phyloP scores from a whole-genome alignment of 2,888 invertebrate species.

The Chaitophorus viminalis region DNA sequence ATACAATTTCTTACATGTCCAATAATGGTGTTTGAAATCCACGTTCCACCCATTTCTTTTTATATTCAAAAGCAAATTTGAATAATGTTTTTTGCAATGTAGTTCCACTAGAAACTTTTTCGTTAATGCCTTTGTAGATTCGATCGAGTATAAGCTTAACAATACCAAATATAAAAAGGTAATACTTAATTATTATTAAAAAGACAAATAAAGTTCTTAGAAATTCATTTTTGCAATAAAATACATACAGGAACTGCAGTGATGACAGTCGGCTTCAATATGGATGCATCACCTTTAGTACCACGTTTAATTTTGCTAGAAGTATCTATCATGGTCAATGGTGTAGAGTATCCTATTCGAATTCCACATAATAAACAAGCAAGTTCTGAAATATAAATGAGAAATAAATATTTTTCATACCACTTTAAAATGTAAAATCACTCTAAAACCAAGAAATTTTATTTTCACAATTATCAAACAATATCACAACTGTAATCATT shows the following conservation, averaged over 20 bases:
- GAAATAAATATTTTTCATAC: not conserved
- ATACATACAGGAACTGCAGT: slow-evolving; percentile 91
- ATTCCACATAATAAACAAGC: slow-evolving; percentile 74
- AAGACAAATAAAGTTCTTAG: not conserved
- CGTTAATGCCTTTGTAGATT: slow-evolving; percentile 93
- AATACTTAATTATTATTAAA: not conserved
- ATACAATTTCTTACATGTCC: slow-evolving; percentile 70
- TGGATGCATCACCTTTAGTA: slow-evolving; percentile 91
- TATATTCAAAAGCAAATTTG: slow-evolving; percentile 94
- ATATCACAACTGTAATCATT: too few species aligned
- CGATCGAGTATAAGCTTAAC: slow-evolving; percentile 92
- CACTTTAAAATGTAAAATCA: not conserved
- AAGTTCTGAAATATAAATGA: slow-evolving; percentile 64
- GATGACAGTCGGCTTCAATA: slow-evolving; percentile 91
- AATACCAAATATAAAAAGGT: slow-evolving; percentile 17
- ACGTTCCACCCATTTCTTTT: slow-evolving; percentile 83
- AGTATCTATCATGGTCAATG: slow-evolving; percentile 89
- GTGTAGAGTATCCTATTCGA: slow-evolving; percentile 95
- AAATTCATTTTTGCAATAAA: not conserved
- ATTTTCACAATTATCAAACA: too few species aligned
- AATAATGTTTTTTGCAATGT: slow-evolving; percentile 84
- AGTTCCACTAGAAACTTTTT: slow-evolving; percentile 87
- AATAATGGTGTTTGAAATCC: slow-evolving; percentile 85
- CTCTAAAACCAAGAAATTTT: not conserved
- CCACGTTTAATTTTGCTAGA: slow-evolving; percentile 97